A percentile compares a stretch with the other conserved stretches of the same genome.
These are phyloP conservation scores for Pachymerium ferrugineum DNA, from an alignment of 2,888 invertebrate species.

Conservation along the genomic window DNA sequence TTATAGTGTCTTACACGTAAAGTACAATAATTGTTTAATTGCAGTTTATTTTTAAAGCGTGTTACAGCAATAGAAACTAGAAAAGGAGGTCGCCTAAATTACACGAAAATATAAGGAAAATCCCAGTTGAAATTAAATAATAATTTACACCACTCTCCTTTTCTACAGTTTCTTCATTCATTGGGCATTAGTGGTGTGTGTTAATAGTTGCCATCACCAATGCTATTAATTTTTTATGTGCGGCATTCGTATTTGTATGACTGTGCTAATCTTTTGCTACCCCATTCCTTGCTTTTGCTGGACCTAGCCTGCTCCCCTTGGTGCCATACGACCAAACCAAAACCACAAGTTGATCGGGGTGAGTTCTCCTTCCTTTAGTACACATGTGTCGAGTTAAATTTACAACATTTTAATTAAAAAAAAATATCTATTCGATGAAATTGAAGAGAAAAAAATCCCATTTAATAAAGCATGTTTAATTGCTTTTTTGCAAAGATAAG, in stretches of 20 bases:
- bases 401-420: not conserved
- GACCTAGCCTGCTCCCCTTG: slow-evolving; percentile 30
- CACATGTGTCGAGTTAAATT: not conserved
- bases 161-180: not conserved
- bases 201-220: not conserved
- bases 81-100: too few species aligned
- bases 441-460: too few species aligned
- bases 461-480: too few species aligned
- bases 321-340: not conserved
- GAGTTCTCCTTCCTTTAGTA: slow-evolving; percentile 1
- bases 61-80: too few species aligned
- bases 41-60: too few species aligned
- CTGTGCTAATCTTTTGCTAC: slow-evolving; percentile 28
- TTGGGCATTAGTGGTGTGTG: not conserved
- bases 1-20: too few species aligned
- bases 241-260: slow-evolving; percentile 9
- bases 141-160: too few species aligned
- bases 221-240: not conserved
- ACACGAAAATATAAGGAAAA: too few species aligned
- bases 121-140: too few species aligned
- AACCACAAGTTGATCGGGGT: not conserved
- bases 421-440: not conserved
- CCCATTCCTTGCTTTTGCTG: slow-evolving; percentile 17
- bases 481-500: too few species aligned
- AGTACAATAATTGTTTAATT: too few species aligned